Base-by-base conservation (phyloP, 2,888 invertebrate genomes). In the Macrophya alboannulata region DNA sequence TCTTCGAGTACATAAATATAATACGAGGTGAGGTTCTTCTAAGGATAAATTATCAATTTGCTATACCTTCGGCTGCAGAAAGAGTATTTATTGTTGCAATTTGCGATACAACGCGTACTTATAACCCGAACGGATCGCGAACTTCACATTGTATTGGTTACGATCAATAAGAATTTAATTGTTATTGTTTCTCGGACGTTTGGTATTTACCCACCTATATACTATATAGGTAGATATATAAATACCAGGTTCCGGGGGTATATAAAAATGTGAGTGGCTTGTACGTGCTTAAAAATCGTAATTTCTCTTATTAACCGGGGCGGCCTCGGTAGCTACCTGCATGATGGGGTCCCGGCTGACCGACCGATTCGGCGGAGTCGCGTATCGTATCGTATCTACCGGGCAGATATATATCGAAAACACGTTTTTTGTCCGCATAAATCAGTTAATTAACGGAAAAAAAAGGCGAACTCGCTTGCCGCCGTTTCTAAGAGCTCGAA, bases 401-500 rank as follows among this genome's bases (percentile, higher is more conserved):
- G 10, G 43, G 25, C 21, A 62, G 59, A 59, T 81, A 62, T 83
- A 83, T 83, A 83, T 83, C 83, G 83, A 83, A 83, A 71, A 83
- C 83, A 83, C 83, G 83, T 71, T 83, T 83, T 83, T 83, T 83
- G 83, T 48, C 83, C 83, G 83, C 83, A 83, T 83, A 83, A 83
- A 83, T 83, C 83, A 83, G 83, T 83, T 83, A 83, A 83, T 83
- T 83, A 83, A 83, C 68, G 48, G 31, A 37, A 83, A 83, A 83
- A 83, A 83, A 83, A n/a, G n/a, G 10, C 62, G 83, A 51, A 62
- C 68, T 59, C 25, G 62, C 31, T 68, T 83, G 68, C 83, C 71
- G 68, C 83, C 45, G 83, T 83, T 83, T 81, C 81, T 43, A 81
- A 81, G 81, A 81, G 81, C 43, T 31, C 25, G 51, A 10, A 48